These are phyloP conservation scores for Plagodis pulveraria DNA, from an alignment of 2,888 invertebrate genomes.

Conservation along the genomic window DNA sequence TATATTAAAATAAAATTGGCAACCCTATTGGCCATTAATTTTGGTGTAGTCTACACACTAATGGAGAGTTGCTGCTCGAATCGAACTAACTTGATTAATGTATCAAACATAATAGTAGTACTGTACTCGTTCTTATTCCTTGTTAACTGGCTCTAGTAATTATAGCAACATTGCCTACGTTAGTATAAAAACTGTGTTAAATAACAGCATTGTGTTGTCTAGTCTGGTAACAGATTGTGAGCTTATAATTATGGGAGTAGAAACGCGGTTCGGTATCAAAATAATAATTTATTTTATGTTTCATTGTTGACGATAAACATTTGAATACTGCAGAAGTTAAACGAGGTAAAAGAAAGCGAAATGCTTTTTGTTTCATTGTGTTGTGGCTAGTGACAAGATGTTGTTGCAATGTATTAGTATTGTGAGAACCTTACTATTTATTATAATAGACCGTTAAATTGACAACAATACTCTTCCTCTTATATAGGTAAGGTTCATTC, in stretches of 20 bases:
- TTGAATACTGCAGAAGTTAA: conserved; percentile 24
- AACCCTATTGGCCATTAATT: conserved; percentile 9
- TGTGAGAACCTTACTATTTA: conserved; percentile 12
- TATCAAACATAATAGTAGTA: conserved; percentile 55
- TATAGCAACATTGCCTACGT: conserved; percentile 15
- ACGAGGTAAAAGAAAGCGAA: conserved; percentile 28
- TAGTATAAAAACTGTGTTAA: conserved; percentile 33
- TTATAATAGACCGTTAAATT: conserved; percentile 15
- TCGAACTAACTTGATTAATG: conserved; percentile 57
- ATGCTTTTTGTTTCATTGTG: conserved; percentile 22
- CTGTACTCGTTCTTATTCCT: conserved; percentile 31
- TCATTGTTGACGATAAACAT: conserved; percentile 33
- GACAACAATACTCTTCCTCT: background rate
- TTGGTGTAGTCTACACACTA: conserved; percentile 10
- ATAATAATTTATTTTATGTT: conserved; percentile 32
- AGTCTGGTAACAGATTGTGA: conserved; percentile 7
- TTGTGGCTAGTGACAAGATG: conserved; percentile 4
- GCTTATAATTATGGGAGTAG: conserved; percentile 30
- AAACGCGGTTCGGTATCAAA: conserved; percentile 28
- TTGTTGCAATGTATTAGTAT: conserved; percentile 14
- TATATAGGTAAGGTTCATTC: too few relatives aligned
- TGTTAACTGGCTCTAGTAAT: conserved; percentile 32
- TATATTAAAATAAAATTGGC: background rate
- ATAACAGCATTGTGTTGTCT: conserved; percentile 19
- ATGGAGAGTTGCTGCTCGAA: conserved; percentile 15